Evolutionary conservation across 2,113 vertebrate genomes (phyloP), one percentile per base, ranked within the genome.

Genomic region (Diadophis punctatus): DNA sequence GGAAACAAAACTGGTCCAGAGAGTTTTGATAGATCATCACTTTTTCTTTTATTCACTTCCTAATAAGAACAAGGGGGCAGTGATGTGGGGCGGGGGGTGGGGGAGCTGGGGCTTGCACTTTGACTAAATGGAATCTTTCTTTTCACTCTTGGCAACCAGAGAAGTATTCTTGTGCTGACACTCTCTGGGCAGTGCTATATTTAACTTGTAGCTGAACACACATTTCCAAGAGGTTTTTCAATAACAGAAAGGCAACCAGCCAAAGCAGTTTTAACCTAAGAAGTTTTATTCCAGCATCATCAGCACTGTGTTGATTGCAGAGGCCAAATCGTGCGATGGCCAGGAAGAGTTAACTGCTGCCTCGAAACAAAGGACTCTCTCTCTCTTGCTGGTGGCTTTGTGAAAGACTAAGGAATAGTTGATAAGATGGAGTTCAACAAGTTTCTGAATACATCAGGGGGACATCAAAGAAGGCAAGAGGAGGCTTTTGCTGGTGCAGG

Each of bases 71-170:
- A 95, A 96, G 92, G 80, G 92, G 94, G 88, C 87, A 86, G 91
- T 96, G 95, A 94, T 94, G 93, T 86, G 0, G 46, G 87, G 52
- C 11, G 7, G 25, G 8, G 52, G 51, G 22, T 63, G 7, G 52
- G 49, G 34, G 90, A 27, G 5, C n/a, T 53, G 25, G 34, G 89
- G 84, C 90, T 96, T 94, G 96, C 93, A 95, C 94, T 96, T 96
- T 95, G 96, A 95, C 94, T 96, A 95, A 96, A 96, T 93, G 95
- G 94, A 94, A 95, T 93, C 94, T 96, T 96, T 97, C 95, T 97
- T 90, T 93, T 92, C 92, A 94, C 80, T 96, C 95, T 97, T 97
- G 97, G 97, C 96, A 97, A 92, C 22, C 0, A 87, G 49, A 88
- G 91, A 86, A 93, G 92, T 94, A 97, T 97, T 97, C 96, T 96